phyloP scores from a whole-genome alignment of 2,797 vertebrate genomes.

The Scolopax bukidnonensis region DNA sequence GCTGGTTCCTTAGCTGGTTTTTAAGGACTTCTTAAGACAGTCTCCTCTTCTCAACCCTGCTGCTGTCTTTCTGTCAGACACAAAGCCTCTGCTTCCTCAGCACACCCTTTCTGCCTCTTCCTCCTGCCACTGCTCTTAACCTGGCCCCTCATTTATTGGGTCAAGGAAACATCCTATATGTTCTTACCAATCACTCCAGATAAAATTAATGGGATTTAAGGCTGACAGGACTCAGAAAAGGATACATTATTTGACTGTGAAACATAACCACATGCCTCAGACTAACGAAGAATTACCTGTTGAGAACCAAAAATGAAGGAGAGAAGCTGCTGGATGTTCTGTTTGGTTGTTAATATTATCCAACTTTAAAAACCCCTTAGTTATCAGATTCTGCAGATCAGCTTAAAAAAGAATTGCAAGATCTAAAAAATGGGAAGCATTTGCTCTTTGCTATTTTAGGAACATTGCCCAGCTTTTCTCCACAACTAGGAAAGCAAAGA shows the following conservation, averaged over 20 bases:
- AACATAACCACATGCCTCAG: not conserved
- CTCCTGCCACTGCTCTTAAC: not conserved
- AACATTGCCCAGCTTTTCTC: conserved; percentile 14
- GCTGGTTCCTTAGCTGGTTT: not conserved
- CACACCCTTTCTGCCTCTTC: not conserved
- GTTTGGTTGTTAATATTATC: conserved; percentile 21
- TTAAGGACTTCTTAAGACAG: not conserved
- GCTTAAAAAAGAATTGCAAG: conserved; percentile 43
- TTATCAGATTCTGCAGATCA: conserved; percentile 33
- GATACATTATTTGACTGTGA: conserved; percentile 13
- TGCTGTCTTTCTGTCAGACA: not conserved
- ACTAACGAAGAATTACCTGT: conserved; percentile 49
- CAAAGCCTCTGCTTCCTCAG: not conserved
- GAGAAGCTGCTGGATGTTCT: not conserved
- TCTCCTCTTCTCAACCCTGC: not conserved
- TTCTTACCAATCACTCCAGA: not conserved
- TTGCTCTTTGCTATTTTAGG: conserved; percentile 45
- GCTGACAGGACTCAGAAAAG: not conserved
- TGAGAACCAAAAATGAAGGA: conserved; percentile 25
- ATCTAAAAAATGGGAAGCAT: conserved; percentile 23
- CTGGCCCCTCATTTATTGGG: not conserved
- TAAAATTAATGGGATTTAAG: conserved; percentile 43
- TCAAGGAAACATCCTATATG: not conserved
- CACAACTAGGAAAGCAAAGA: not conserved
- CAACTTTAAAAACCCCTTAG: not conserved